Base-by-base conservation (phyloP, 2,113 vertebrate species). In the Epinephelus fuscoguttatus region DNA sequence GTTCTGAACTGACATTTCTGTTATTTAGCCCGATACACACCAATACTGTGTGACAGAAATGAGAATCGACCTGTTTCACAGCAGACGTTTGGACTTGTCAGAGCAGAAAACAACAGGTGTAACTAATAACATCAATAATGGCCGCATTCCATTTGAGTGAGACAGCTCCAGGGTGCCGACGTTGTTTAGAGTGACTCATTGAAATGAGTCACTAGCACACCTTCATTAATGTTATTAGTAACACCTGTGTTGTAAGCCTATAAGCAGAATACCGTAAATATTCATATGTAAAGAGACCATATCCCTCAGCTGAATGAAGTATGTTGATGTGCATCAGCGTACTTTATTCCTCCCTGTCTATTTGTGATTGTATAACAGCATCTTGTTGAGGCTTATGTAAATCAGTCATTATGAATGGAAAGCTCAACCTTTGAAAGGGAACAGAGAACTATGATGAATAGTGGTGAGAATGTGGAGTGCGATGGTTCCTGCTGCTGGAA, bases 21-120 rank as follows among this genome's bases (percentile, higher is more conserved):
- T 45, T 56, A 5, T 23, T 56, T 56, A 14, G 23, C 6, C 17
- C 21, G 0, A 40, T 64, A 40, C 37, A 40, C 40, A 42, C 40
- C 40, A 9, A 9, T 42, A 4, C 12, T 40, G 40, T 23, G 47
- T 8, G 40, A 23, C 9, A 12, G 19, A 30, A 50, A 30, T 49
- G 56, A 47, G 70, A 30, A 45, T 59, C 0, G 4, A 19, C 42
- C 56, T 37, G 21, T 56, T 52, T 52, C 14, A 50, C 3, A 30
- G 40, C 56, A 12, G 23, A 30, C 56, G 4, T 49, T 45, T 13
- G 7, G 23, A 59, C 53, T 45, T 13, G 53, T 70, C 42, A 15
- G 18, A 56, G 52, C 69, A 42, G 52, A 74, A 49, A 49, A 52
- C 57, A 75, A 63, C 45, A 52, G 59, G 5, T 72, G 10, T 21